Base-by-base conservation (phyloP, 2,888 invertebrate genomes). In the Pheosia gnoma region DNA sequence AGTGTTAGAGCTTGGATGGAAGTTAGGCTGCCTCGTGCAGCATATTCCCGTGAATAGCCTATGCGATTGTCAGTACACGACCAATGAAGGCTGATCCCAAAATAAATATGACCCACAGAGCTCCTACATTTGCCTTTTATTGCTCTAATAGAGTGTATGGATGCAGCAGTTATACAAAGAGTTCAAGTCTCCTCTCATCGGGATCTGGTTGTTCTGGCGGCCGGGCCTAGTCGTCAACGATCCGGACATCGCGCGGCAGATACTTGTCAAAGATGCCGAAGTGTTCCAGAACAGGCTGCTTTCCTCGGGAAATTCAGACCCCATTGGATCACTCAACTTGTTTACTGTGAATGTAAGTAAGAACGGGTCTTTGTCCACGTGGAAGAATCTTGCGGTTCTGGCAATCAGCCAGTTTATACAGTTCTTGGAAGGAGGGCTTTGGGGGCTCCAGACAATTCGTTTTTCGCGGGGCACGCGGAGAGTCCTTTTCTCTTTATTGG, bases 181-280 rank as follows among this genome's bases (percentile, higher is more conserved):
- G 0, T 76, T 68, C 62, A 61, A 63, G 4, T 37, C 66, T 0
- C 80, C 83, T 0, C 81, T 82, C 61, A 58, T 79, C 0, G 85
- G 85, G 0, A 78, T 84, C 39, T 85, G 85, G 83, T 57, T 81
- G 41, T 81, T 86, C 61, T 82, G 83, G 82, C 66, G 77, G 38
- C 84, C 82, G 37, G 80, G 77, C 0, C 70, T 86, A 13, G 64
- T 85, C n/a, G 67, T 85, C 59, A 80, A 78, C 58, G 75, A 67
- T 0, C 79, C 82, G 0, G 77, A 81, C 13, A 65, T 85, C 5
- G 80, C 78, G 1, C 74, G 76, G 5, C 75, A 72, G 0, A 65
- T 86, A 4, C 76, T 85, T 7, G 61, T 84, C 4, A 82, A 77
- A 59, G 85, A 86, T 52, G 68, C 72, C 4, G 74, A 76, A 0